Base-by-base conservation (phyloP, 2,113 vertebrate genomes). In the Oreochromis spilurus region DNA sequence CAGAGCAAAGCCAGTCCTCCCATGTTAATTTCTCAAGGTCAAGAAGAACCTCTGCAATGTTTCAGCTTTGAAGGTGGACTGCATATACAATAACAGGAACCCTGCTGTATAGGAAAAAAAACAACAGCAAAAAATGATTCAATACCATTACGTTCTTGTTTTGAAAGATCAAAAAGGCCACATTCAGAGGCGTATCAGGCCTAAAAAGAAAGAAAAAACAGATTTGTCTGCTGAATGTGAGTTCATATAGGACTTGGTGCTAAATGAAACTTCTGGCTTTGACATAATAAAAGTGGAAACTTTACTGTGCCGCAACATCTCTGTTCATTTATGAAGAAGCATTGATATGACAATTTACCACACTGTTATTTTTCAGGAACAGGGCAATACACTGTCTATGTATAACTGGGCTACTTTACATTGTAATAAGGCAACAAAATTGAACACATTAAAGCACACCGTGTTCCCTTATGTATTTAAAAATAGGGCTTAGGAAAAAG, bases 401-500 rank as follows among this genome's bases (percentile, higher is more conserved):
- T 88, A 94, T 97, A 97, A 97, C 97, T 97, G 94, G 96, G 95
- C 96, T 97, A 94, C 97, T 96, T 97, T 97, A 95, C 94, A 96
- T 95, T 95, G 96, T 96, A 97, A 97, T 97, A 96, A 93, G 95
- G 96, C 96, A 97, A 96, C 97, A 97, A 96, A 97, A 97, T 97
- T 96, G 97, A 97, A 90, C 94, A 95, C 96, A 97, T 97, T 97
- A 95, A 97, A 97, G 97, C 95, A 93, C 83, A 93, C 96, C 96
- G 95, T 95, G 95, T 95, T 97, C 97, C 97, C 97, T 97, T 96
- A 97, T 97, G 97, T 96, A 97, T 97, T 98, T 97, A 97, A 98
- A 98, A 99, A 98, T 97, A 98, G 96, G 97, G 97, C 97, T 97
- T 96, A 97, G 96, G 94, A 96, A 97, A 96, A 96, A 96, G 96